A percentile compares a stretch with the other conserved stretches of the same genome.
These are phyloP conservation scores for Metridium senile DNA, from an alignment of 92 coral and sea anemone species.

Conservation along the genomic window DNA sequence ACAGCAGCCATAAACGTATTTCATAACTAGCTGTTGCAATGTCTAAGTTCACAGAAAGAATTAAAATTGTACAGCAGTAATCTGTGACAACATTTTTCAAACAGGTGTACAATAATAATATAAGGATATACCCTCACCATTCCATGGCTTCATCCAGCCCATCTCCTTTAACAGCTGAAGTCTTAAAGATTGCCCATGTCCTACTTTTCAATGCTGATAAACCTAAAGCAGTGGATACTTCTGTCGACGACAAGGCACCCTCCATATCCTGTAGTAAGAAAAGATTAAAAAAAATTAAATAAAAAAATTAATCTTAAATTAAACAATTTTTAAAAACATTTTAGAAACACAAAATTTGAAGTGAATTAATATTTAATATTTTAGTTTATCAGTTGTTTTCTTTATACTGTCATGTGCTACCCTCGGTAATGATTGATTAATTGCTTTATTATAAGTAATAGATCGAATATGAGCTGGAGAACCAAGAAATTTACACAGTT, in stretches of 20 bases:
- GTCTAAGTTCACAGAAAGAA: too few relatives aligned
- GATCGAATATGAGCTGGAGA: too few relatives aligned
- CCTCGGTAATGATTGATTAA: too few relatives aligned
- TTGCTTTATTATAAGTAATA: too few relatives aligned
- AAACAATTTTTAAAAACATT: too few relatives aligned
- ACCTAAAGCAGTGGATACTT: constrained; percentile 87
- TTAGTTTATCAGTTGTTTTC: constrained; percentile 1
- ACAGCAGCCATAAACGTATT: too few relatives aligned
- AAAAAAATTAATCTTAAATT: background rate
- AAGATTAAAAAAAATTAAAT: background rate
- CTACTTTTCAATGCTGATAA: constrained; percentile 86
- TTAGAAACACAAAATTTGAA: background rate
- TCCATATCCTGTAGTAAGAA: constrained; percentile 75
- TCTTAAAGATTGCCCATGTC: constrained; percentile 95
- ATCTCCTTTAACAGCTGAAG: constrained; percentile 93
- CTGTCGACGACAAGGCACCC: constrained; percentile 96
- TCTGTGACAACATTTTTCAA: background rate
- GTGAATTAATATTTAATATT: background rate
- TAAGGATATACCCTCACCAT: constrained; percentile 60
- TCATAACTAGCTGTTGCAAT: too few relatives aligned
- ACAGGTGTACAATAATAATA: background rate
- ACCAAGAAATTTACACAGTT: too few relatives aligned
- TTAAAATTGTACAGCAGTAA: too few relatives aligned
- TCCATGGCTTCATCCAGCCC: constrained; percentile 98
- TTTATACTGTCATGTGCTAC: too few relatives aligned